phyloP scores from a whole-genome alignment of 1,140 invertebrate genomes.

The Plodia interpunctella region DNA sequence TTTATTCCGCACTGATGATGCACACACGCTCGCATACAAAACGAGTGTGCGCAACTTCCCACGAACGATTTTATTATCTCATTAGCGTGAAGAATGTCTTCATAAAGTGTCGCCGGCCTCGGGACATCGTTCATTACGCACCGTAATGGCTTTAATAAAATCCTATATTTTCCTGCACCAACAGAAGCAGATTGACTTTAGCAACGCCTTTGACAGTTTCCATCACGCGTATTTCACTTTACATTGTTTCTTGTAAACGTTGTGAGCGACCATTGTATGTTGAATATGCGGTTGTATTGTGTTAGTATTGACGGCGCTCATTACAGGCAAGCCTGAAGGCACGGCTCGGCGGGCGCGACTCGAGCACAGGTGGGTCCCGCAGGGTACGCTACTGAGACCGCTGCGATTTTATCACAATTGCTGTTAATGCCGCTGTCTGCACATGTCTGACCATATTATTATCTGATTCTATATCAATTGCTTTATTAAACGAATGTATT shows the following conservation, averaged over 20 bases:
- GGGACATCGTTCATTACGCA: constrained; percentile 66
- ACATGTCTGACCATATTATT: not conserved
- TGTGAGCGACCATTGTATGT: constrained; percentile 22
- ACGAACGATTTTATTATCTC: constrained; percentile 68
- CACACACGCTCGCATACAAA: constrained; percentile 6
- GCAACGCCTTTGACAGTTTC: not conserved
- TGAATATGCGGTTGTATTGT: not conserved
- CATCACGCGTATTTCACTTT: not conserved
- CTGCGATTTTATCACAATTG: constrained; percentile 28
- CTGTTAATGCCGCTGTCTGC: constrained; percentile 12
- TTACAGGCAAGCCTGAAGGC: constrained; percentile 43
- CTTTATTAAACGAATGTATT: not conserved
- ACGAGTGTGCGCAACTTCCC: constrained; percentile 47
- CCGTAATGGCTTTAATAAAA: constrained; percentile 65
- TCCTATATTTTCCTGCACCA: constrained; percentile 36
- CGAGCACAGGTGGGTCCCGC: constrained; percentile 40
- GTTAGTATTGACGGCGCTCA: constrained; percentile 20
- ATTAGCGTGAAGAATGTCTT: constrained; percentile 69
- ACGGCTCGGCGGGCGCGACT: constrained; percentile 23
- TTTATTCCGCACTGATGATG: constrained; percentile 10
- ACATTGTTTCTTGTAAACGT: not conserved
- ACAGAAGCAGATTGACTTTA: constrained; percentile 8
- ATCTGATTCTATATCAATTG: constrained; percentile 2
- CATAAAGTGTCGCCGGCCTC: constrained; percentile 66
- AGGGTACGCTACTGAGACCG: constrained; percentile 43